These are phyloP conservation scores for Anthoscopus minutus DNA, from an alignment of 2,113 vertebrate species.

Conservation along the genomic window DNA sequence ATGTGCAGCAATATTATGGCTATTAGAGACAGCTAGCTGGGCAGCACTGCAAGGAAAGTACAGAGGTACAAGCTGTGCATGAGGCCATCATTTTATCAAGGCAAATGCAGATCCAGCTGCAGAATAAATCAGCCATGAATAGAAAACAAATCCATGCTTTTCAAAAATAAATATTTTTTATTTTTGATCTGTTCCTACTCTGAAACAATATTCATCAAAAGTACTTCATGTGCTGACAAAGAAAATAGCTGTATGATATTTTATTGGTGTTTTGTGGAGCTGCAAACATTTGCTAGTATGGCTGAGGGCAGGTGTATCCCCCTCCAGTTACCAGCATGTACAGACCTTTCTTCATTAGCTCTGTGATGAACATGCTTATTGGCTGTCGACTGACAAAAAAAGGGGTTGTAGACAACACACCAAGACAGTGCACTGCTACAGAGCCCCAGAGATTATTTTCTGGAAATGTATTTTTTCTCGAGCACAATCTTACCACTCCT, in stretches of 20 bases:
- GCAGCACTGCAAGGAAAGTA: background rate
- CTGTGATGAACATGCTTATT: background rate
- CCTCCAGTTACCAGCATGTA: background rate
- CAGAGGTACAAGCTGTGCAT: background rate
- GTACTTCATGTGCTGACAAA: background rate
- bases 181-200: background rate
- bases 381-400: background rate
- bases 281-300: background rate
- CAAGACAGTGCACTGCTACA: background rate
- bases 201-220: background rate
- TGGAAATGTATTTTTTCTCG: background rate
- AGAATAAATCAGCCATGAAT: background rate
- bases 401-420: background rate
- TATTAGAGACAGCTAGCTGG: background rate
- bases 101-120: background rate
- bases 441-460: background rate
- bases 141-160: background rate
- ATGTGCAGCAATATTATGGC: background rate
- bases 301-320: background rate
- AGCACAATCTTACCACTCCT: background rate
- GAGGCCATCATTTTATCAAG: background rate
- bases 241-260: background rate
- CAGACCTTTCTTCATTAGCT: background rate
- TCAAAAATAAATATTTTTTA: background rate
- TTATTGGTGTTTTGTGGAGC: background rate